These are phyloP conservation scores for Ypsolopha sequella DNA, from an alignment of 2,888 invertebrate species.

Conservation along the genomic window DNA sequence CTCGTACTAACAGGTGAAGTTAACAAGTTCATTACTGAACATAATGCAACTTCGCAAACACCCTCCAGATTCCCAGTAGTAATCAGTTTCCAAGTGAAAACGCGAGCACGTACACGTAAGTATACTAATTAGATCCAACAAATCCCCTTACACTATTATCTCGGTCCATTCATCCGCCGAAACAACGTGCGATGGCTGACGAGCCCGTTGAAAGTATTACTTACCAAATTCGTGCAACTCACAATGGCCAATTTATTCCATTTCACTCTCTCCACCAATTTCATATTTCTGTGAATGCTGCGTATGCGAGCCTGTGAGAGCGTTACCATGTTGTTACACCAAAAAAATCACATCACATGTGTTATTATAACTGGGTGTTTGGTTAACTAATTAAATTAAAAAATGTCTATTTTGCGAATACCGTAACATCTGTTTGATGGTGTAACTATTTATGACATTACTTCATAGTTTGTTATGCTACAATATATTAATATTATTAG, in stretches of 20 bases:
- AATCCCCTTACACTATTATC: conserved; percentile 14
- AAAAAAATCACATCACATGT: neutral
- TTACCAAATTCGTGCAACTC: conserved; percentile 57
- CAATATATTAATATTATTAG: too few relatives aligned
- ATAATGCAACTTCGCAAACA: neutral
- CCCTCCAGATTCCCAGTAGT: neutral
- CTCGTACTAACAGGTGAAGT: too few relatives aligned
- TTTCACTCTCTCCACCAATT: conserved; percentile 64
- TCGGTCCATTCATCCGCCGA: conserved; percentile 34
- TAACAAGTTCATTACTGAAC: too few relatives aligned
- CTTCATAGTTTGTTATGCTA: too few relatives aligned
- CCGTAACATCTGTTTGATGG: too few relatives aligned
- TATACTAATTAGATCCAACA: neutral
- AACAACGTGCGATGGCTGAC: conserved; percentile 25
- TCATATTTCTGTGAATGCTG: conserved; percentile 31
- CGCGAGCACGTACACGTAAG: neutral
- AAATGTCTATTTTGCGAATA: neutral
- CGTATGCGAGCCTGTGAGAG: neutral
- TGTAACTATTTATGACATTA: too few relatives aligned
- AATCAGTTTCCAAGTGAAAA: neutral
- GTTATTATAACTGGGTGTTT: neutral
- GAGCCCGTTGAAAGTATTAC: conserved; percentile 60
- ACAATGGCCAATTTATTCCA: conserved; percentile 66
- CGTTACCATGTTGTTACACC: neutral
- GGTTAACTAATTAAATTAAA: conserved; percentile 1